Base-by-base conservation (phyloP, 1,140 invertebrate species). In the Bradysia coprophila region DNA sequence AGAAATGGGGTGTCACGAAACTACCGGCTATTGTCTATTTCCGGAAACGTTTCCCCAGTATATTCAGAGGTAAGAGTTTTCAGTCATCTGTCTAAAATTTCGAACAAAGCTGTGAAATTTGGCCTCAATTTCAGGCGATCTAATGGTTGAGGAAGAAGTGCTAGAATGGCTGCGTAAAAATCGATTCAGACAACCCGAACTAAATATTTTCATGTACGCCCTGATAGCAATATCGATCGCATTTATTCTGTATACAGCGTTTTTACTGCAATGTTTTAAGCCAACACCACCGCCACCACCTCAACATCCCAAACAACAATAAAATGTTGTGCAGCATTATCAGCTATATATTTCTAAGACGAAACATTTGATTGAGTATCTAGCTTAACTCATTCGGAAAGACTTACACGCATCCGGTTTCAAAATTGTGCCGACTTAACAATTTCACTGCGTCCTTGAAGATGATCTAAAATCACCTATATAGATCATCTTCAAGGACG, bases 181-280 rank as follows among this genome's bases (percentile, higher is more conserved):
- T 61, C 73, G 90, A 43, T 93, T 90, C 65, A 71, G 87, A 21
- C 86, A 91, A 53, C 88, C 89, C 1, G 90, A 95, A 61, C 61
- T 95, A 15, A 93, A 90, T 53, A 74, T 94, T 44, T 94, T 93
- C 56, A 92, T 94, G 88, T 93, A 92, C 56, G 86, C 82, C 40
- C 66, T 93, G 48, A 78, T 87, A 50, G 85, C 83, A 1, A 75
- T 92, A 43, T 79, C 80, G 38, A 64, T 87, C 46, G 77, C 82
- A 20, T 94, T 93, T 52, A 69, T 90, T 3, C 67, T 90, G 56
- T 94, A 94, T 59, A 93, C 90, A 1, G 75, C 83, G 10, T 91
- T 93, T 59, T 64, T 94, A 16, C 65, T 94, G 28, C 87, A 91
- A 55, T 92, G 87, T 61, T 89, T 93, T 57, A 79, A 80, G 50